These are phyloP conservation scores for Ctenoplectra terminalis DNA, from an alignment of 1,140 invertebrate genomes.

Conservation along the genomic window DNA sequence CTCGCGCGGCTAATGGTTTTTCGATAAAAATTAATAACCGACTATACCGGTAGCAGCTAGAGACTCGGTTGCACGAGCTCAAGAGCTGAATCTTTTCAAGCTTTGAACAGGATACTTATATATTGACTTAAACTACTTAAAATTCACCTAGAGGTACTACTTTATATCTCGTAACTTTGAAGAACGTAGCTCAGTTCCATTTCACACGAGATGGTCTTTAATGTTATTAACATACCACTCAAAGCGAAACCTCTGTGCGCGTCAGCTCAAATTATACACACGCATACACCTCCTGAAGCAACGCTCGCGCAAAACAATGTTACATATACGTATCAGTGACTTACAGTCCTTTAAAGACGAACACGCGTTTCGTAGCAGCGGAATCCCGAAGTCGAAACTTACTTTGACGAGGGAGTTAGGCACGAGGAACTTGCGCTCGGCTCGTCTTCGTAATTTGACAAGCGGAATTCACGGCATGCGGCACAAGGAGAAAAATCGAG, in stretches of 20 bases:
- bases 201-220: not conserved
- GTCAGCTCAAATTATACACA: too few relatives aligned
- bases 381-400: slow-evolving; percentile 20
- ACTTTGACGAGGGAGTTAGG: slow-evolving; percentile 11
- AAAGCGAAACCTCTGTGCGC: not conserved
- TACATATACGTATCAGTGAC: not conserved
- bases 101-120: slow-evolving; percentile 16
- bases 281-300: not conserved
- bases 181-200: not conserved
- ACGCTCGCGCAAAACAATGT: not conserved
- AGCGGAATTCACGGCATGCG: slow-evolving; percentile 26
- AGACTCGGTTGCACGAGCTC: too few relatives aligned
- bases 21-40: slow-evolving; percentile 26
- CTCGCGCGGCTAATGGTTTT: slow-evolving; percentile 15
- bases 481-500: slow-evolving; percentile 10
- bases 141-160: not conserved
- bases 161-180: not conserved
- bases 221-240: not conserved
- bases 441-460: slow-evolving; percentile 38
- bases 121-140: not conserved
- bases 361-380: not conserved
- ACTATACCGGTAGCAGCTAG: not conserved
- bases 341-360: slow-evolving; percentile 44
- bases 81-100: not conserved
- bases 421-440: slow-evolving; percentile 8